phyloP scores from a whole-genome alignment of 2,888 invertebrate species.

The Sesamia inferens region DNA sequence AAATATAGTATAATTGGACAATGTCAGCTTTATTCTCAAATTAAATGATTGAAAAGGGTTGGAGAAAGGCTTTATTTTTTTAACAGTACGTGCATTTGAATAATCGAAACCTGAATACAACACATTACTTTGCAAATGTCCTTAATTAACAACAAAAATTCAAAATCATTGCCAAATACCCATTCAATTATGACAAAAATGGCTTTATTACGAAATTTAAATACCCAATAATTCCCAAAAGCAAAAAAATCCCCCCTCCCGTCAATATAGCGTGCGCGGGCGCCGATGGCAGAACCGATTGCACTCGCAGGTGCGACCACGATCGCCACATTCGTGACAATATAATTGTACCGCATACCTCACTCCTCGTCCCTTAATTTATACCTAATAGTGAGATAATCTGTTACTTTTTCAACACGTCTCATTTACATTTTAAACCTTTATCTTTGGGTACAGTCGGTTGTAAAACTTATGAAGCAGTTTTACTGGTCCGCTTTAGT shows the following conservation, averaged over 20 bases:
- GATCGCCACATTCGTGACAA: slow-evolving; percentile 84
- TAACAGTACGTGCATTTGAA: neutral
- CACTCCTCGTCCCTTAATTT: slow-evolving; percentile 86
- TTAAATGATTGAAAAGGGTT: neutral
- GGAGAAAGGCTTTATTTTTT: neutral
- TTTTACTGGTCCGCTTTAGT: slow-evolving; percentile 54
- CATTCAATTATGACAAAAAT: slow-evolving; percentile 25
- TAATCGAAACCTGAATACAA: neutral
- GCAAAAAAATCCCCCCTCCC: slow-evolving; percentile 51
- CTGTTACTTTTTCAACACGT: slow-evolving; percentile 85
- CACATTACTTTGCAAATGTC: neutral
- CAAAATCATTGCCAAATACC: slow-evolving; percentile 13
- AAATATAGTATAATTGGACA: neutral
- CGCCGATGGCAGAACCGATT: slow-evolving; percentile 71
- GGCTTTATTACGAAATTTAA: slow-evolving; percentile 47
- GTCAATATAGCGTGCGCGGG: slow-evolving; percentile 74
- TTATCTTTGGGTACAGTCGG: slow-evolving; percentile 74
- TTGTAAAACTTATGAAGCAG: slow-evolving; percentile 58
- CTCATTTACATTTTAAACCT: slow-evolving; percentile 87
- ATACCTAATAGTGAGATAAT: slow-evolving; percentile 89
- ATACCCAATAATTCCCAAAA: slow-evolving; percentile 46
- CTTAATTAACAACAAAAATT: slow-evolving; percentile 4
- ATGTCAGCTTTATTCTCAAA: neutral
- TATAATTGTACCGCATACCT: slow-evolving; percentile 88
- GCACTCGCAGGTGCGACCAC: slow-evolving; percentile 69